Base-by-base conservation (phyloP, 2,888 invertebrate genomes). In the Machimus atricapillus region DNA sequence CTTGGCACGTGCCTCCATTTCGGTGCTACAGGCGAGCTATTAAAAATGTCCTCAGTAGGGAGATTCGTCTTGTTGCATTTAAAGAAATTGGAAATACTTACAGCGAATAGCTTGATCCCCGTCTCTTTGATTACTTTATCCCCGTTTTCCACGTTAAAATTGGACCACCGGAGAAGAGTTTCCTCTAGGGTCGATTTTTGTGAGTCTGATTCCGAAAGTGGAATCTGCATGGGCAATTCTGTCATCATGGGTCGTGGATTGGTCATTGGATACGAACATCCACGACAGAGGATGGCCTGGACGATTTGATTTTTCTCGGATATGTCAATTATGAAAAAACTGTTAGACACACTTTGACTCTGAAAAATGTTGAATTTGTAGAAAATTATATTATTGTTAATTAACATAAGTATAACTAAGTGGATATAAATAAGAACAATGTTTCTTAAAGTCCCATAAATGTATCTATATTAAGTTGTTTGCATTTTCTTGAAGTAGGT, bases 71-170 rank as follows among this genome's bases (percentile, higher is more conserved):
- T 37, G 85, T 66, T 37, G 78, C 56, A 81, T 81, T 56, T n/a
- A 58, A 52, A 81, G 2, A 16, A 23, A 56, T 19, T 52, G n/a
- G n/a, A 19, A 77, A 77, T n/a, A 93, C 95, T 94, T 92, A 98
- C 97, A 77, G 97, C 97, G 93, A 98, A 98, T 78, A 98, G 92
- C 92, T 97, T 97, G 89, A 98, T 94, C n/a, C 98, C 95, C 6
- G 96, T 95, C 91, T 97, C 96, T 89, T 96, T 95, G 1, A 95
- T 94, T 27, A 94, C 92, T 91, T 95, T 96, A n/a, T 95, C 94
- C 16, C 95, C 94, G 43, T 95, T 95, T 3, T 95, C 94, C 0
- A 94, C 92, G 1, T 94, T 93, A 90, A 95, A 94, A 89, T 94
- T 94, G 43, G 95, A 94, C 92, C 95, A 94, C 3, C 95, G 94